Base-by-base conservation (phyloP, 1,140 invertebrate species). In the Pseudomyrmex dendroicus region DNA sequence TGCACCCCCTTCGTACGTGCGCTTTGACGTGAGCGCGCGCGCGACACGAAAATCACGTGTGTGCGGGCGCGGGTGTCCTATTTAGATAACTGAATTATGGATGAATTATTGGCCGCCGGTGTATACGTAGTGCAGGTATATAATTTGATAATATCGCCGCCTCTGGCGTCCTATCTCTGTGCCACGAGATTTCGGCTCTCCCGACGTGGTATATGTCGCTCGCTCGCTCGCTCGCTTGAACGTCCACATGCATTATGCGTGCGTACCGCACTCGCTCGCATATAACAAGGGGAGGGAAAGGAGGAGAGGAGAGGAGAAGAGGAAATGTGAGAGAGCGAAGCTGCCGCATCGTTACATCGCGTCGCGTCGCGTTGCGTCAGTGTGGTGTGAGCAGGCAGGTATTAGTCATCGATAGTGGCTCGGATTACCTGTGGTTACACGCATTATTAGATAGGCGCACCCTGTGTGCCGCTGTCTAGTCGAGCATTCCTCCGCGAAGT, bases 11-110 rank as follows among this genome's bases (percentile, higher is more conserved):
- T 22, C 22, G 48, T n/a, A 46, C 52, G 12, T 20, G 50, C 17
- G 15, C 15, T n/a, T 61, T 22, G n/a, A 56, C 48, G 44, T 22
- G 20, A 44, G 44, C 22, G 44, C 48, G 46, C 20, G 10, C 52
- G 57, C n/a, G 25, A 15, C 54, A 17, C 76, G 66, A 80, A 80
- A 80, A 66, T 80, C 66, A 56, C 15, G 13, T 17, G 61, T 50
- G 5, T 15, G 9, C 13, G 50, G 35, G 44, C 46, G 80, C 67
- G 87, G 84, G 74, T 90, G 88, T 90, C 90, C 91, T 91, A 91
- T 92, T 91, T 91, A 92, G 91, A 92, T 92, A 93, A 93, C 90
- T 91, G 92, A 92, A 93, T 93, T 91, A 92, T 90, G 85, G 90
- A 91, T 93, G 92, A 93, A 92, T 93, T 92, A 93, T 93, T 91